Base-by-base conservation (phyloP, 2,113 vertebrate species). In the Eurystomus gularis region DNA sequence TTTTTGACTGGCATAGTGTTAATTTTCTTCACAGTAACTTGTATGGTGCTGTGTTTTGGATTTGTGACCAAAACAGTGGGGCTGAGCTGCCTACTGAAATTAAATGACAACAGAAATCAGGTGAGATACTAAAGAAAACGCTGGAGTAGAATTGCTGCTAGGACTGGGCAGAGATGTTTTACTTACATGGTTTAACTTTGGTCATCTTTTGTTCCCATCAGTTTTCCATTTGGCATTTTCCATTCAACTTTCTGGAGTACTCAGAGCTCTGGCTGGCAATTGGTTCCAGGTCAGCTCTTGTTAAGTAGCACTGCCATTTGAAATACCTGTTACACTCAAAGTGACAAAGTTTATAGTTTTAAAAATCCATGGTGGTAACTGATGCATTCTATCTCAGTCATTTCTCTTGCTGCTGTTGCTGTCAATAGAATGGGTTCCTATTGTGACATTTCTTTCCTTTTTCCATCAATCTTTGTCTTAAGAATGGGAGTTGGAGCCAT, bases 391-490 rank as follows among this genome's bases (percentile, higher is more conserved):
- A n/a, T 85, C 55, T 64, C 54, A 95, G 49, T 17, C 39, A 33
- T 86, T 87, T 94, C 40, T 83, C n/a, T 46, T 69, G 65, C 70
- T 73, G n/a, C 39, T 61, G 51, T 42, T 83, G 24, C 54, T 58
- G n/a, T 86, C 62, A 61, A 57, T 83, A 91, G 33, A 85, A 52
- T 42, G 35, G 75, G 24, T 24, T 95, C 54, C 90, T 89, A 23
- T 64, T 81, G 71, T 76, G 91, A 88, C 71, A 82, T 81, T 91
- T 60, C 8, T 86, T 88, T 94, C 62, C 35, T 51, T 89, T 83
- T 78, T 71, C 48, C 70, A 68, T 96, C 72, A 93, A 70, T 95
- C 78, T 93, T 94, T 93, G 77, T 86, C 86, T 94, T 94, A 64
- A 80, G 96, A 96, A 87, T 69, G 70, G 77, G 70, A 88, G n/a